A percentile compares a stretch with the other conserved stretches of the same genome.
phyloP scores from a whole-genome alignment of 1,140 invertebrate species.

The Heliothis virescens region DNA sequence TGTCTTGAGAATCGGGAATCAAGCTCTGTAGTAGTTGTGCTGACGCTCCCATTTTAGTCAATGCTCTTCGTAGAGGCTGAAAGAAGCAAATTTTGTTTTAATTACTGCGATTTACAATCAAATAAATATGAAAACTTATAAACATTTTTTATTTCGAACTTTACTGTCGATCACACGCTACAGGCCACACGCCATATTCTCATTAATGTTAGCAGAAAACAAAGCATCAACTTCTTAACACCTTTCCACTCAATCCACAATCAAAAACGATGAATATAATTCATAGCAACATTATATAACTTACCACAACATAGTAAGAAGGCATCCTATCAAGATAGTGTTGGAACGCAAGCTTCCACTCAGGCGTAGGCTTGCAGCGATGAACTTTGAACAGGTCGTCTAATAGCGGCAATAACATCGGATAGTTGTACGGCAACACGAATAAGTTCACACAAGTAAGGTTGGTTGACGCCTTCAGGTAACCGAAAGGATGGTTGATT shows the following conservation, averaged over 20 bases:
- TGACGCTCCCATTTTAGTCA: constrained; percentile 96
- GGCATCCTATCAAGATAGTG: constrained; percentile 98
- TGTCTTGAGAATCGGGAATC: constrained; percentile 97
- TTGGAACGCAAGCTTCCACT: constrained; percentile 96
- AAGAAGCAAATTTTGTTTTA: constrained; percentile 62
- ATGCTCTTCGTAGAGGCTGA: constrained; percentile 94
- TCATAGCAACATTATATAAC: constrained; percentile 63
- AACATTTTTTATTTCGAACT: too few relatives aligned
- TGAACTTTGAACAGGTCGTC: constrained; percentile 97
- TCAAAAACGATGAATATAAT: too few relatives aligned
- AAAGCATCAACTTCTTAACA: neutral
- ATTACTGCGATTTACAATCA: neutral
- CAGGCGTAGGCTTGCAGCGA: constrained; percentile 95
- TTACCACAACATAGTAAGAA: constrained; percentile 97
- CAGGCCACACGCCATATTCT: too few relatives aligned
- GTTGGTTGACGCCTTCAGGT: constrained; percentile 98
- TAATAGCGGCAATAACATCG: constrained; percentile 95
- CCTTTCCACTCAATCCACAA: neutral
- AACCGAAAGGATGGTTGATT: constrained; percentile 98
- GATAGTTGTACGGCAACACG: constrained; percentile 99
- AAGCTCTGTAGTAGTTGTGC: constrained; percentile 92
- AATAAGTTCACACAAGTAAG: constrained; percentile 98
- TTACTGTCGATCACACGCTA: too few relatives aligned
- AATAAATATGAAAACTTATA: neutral
- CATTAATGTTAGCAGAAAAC: too few relatives aligned